Conservation (phyloP, 2,797 vertebrate species). For the Coilia nasus region DNA sequence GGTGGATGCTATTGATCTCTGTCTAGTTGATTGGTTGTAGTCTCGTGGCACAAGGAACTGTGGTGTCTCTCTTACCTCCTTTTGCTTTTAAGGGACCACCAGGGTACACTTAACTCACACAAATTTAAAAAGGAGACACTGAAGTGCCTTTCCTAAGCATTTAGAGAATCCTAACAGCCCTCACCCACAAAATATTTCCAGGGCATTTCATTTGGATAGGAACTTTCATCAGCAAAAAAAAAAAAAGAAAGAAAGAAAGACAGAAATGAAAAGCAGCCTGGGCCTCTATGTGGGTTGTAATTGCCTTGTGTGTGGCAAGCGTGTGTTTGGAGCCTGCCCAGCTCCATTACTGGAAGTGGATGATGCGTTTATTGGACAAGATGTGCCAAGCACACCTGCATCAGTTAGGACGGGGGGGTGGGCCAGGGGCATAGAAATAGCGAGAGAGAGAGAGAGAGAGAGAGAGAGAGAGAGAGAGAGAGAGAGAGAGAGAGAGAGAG, state of each 20-base stretch:
- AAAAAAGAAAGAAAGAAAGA: neutral
- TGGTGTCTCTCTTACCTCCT: too few relatives aligned
- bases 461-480: conserved; percentile 28
- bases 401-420: conserved; percentile 40
- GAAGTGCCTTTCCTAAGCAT: too few relatives aligned
- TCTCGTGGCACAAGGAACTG: too few relatives aligned
- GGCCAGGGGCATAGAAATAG: neutral
- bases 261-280: conserved; percentile 48
- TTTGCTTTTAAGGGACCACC: too few relatives aligned
- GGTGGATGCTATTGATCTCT: too few relatives aligned
- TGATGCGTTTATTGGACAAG: conserved; percentile 53
- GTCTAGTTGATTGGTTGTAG: too few relatives aligned
- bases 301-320: conserved; percentile 35
- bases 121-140: too few relatives aligned
- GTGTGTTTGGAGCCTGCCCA: conserved; percentile 48
- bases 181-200: too few relatives aligned
- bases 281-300: conserved; percentile 32
- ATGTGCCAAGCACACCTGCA: conserved; percentile 58
- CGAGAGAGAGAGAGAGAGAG: neutral
- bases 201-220: too few relatives aligned
- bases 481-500: neutral
- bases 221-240: neutral
- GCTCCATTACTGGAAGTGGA: conserved; percentile 49
- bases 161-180: too few relatives aligned
- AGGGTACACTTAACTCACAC: too few relatives aligned